Evolutionary conservation across 2,888 invertebrate species (phyloP).

Genomic region (Hetaerina titia): DNA sequence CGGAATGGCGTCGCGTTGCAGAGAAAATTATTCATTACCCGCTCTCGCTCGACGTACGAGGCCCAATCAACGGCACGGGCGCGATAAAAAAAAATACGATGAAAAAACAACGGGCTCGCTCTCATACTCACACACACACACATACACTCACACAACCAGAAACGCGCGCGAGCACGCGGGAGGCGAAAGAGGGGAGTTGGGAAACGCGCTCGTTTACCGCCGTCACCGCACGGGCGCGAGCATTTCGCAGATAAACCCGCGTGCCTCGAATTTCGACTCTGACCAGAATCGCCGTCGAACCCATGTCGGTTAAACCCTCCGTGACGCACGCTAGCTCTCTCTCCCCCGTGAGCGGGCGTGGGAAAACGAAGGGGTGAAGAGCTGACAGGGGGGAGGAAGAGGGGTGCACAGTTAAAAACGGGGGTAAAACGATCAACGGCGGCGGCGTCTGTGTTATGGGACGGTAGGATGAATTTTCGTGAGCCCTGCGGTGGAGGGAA

Average conservation of each 20-base stretch:
- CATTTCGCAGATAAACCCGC: background rate
- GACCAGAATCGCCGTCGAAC: background rate
- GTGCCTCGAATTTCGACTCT: background rate
- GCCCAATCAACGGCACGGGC: conserved; percentile 31
- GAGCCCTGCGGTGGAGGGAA: too few species aligned
- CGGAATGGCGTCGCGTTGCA: conserved; percentile 7
- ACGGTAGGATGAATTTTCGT: too few species aligned
- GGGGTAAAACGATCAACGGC: too few species aligned
- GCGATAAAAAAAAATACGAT: background rate
- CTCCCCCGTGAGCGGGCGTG: too few species aligned
- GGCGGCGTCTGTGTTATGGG: too few species aligned
- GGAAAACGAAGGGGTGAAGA: too few species aligned
- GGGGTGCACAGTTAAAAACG: too few species aligned
- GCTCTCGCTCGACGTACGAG: background rate
- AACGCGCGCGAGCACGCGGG: background rate
- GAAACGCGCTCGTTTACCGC: background rate
- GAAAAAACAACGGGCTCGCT: too few species aligned
- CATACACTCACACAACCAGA: background rate
- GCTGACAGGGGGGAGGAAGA: too few species aligned
- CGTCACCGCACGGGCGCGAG: background rate
- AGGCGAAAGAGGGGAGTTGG: background rate
- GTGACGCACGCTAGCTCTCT: too few species aligned
- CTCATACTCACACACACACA: background rate
- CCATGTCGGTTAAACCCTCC: background rate
- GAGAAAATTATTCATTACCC: conserved; percentile 53